Conservation (phyloP, 2,888 invertebrate species). For the Tholera decimalis region DNA sequence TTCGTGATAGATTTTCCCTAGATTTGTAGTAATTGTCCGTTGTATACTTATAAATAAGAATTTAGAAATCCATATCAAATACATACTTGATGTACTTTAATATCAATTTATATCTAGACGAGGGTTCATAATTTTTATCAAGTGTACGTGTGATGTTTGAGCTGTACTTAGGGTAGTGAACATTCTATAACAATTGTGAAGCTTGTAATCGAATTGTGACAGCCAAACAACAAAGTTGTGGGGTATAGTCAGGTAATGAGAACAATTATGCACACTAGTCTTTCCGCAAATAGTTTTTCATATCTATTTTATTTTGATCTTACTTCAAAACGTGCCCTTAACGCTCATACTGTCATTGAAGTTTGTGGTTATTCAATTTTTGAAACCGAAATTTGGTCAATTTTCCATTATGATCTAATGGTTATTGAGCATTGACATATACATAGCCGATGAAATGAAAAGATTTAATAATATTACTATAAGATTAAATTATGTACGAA, state of each 20-base stretch:
- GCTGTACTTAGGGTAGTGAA: background rate
- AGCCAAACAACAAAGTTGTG: background rate
- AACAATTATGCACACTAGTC: background rate
- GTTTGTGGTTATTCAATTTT: too few species aligned
- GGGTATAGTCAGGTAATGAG: background rate
- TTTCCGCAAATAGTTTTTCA: background rate
- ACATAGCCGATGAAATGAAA: too few species aligned
- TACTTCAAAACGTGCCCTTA: too few species aligned
- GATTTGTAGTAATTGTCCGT: slow-evolving; percentile 1
- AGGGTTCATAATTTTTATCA: background rate
- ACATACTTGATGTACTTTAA: background rate
- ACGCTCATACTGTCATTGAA: too few species aligned
- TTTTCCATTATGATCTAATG: too few species aligned
- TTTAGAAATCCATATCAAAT: slow-evolving; percentile 13
- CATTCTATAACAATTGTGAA: background rate
- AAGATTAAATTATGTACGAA: too few species aligned
- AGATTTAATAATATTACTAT: too few species aligned
- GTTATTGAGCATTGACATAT: too few species aligned
- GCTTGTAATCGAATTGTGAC: background rate
- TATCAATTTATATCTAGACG: slow-evolving; percentile 15
- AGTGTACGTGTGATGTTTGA: background rate
- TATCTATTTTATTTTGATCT: too few species aligned
- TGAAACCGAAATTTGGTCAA: too few species aligned
- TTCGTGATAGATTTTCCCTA: slow-evolving; percentile 32
- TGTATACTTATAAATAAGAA: background rate